A percentile compares a stretch with the other conserved stretches of the same genome.
Conservation (phyloP, 1,140 invertebrate genomes). For the Melipona quadrifasciata region DNA sequence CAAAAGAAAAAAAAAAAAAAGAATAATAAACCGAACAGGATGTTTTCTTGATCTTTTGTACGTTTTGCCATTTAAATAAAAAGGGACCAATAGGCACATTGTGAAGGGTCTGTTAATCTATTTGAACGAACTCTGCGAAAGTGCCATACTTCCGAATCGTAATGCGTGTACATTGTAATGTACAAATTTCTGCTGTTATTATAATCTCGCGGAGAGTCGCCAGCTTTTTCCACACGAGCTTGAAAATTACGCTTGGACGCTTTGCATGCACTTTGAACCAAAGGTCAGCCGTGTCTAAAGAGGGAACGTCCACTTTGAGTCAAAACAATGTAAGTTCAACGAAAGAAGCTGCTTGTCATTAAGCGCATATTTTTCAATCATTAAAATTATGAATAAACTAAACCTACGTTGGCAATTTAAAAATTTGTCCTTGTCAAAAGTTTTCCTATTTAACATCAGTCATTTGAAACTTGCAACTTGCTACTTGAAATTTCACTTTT, state of each 20-base stretch:
- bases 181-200: neutral
- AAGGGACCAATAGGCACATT: neutral
- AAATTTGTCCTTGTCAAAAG: too few relatives aligned
- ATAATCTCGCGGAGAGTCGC: neutral
- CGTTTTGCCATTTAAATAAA: too few relatives aligned
- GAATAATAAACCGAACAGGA: neutral
- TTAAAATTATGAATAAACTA: neutral
- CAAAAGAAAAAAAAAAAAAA: neutral
- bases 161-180: neutral
- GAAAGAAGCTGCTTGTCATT: neutral
- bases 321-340: neutral
- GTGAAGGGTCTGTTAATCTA: neutral
- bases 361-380: neutral
- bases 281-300: neutral
- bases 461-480: too few relatives aligned
- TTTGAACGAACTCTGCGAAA: neutral
- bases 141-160: constrained; percentile 27
- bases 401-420: too few relatives aligned
- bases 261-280: neutral
- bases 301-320: neutral
- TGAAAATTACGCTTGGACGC: neutral
- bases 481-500: neutral
- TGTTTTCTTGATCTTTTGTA: neutral
- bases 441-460: too few relatives aligned
- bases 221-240: neutral